Base-by-base conservation (phyloP, 2,797 vertebrate species). In the Euthynnus affinis region DNA sequence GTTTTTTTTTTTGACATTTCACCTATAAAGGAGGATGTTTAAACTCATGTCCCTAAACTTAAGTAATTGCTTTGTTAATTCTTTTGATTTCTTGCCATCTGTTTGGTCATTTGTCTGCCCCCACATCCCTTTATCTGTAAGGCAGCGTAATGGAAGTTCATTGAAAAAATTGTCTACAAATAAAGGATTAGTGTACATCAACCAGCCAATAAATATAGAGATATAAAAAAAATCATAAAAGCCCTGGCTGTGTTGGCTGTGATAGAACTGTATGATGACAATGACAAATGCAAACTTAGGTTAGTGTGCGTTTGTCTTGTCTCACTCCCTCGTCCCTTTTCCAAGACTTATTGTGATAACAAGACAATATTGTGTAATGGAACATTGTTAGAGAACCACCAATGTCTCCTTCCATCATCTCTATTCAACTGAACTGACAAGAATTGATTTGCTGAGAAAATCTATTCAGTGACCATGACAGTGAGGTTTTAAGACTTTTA, bases 1-100 rank as follows among this genome's bases (percentile, higher is more conserved):
- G 0, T 67, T 69, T 65, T 72, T 67, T 69, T 65, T 72, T 23
- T 69, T 85, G 55, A 66, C 65, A 70, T 83, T 91, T 91, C 23
- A 82, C 71, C 64, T 78, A 69, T 56, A 37, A 82, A 63, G 2
- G 68, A 76, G 76, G 27, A 77, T 69, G 34, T 85, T 81, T 59
- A 51, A 84, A 80, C 42, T 62, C 0, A 0, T 52, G 51, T 68
- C 27, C 40, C 27, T 18, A 67, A 73, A 85, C 68, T 62, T 84
- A 49, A 32, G 12, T 71, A 66, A 78, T 44, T 71, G 29, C 8
- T 76, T 44, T 65, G 48, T 63, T 84, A 29, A 63, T 78, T 80
- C 14, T 70, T 76, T 74, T 59, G 7, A 59, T 65, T 55, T 65
- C n/a, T 48, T 75, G 6, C 27, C 46, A 25, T 71, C 22, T 37